Conservation (phyloP, 2,888 invertebrate genomes). For the Julus scandinavius region DNA sequence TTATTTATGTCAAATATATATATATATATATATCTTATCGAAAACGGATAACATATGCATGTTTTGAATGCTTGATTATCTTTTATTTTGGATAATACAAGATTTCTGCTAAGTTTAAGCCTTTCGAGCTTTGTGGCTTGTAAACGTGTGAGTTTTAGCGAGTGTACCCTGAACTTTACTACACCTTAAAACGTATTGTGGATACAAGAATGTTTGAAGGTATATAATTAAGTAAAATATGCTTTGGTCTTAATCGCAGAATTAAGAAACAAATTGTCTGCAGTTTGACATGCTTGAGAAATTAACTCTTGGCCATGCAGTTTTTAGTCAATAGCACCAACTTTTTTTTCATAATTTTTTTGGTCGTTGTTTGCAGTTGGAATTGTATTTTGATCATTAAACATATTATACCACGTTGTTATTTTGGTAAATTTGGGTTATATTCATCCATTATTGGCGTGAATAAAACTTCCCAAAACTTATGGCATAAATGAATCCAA, state of each 20-base stretch:
- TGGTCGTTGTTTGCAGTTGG: no score
- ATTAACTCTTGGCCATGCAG: not conserved
- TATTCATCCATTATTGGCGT: not conserved
- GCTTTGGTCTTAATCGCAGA: not conserved
- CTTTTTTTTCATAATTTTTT: not conserved
- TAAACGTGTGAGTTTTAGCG: not conserved
- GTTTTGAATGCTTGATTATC: constrained; percentile 37
- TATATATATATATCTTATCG: constrained; percentile 34
- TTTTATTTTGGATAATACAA: not conserved
- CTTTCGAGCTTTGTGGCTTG: not conserved
- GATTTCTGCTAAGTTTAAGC: not conserved
- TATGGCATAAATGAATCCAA: no score
- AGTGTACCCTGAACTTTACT: not conserved
- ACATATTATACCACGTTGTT: no score
- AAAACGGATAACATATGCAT: constrained; percentile 31
- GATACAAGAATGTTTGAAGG: not conserved
- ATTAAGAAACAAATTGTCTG: not conserved
- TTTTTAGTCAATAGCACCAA: no score
- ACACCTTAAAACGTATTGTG: not conserved
- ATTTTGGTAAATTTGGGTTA: not conserved
- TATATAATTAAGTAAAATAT: not conserved
- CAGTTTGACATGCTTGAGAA: constrained; percentile 5
- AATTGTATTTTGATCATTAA: no score
- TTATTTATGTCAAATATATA: not conserved
- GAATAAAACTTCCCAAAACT: no score